A percentile compares a stretch with the other conserved stretches of the same genome.
Conservation (phyloP, 2,113 vertebrate species). For the Elgaria multicarinata region DNA sequence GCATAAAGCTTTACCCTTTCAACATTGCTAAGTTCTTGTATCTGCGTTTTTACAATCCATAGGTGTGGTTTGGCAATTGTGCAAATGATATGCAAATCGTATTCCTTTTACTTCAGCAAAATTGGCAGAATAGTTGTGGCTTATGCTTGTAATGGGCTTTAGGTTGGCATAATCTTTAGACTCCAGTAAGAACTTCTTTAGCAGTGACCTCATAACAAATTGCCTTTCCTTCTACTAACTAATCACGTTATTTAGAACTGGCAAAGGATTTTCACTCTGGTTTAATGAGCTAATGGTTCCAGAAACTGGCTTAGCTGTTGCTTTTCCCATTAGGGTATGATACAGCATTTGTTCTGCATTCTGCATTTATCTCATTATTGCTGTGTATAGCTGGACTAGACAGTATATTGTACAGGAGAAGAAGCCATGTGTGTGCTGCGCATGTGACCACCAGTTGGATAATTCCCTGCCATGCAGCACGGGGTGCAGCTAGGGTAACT, state of each 20-base stretch:
- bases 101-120: neutral
- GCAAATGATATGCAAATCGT: neutral
- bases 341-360: neutral
- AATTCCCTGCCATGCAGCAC: no score
- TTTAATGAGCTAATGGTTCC: neutral
- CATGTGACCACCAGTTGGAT: no score
- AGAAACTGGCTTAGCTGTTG: neutral
- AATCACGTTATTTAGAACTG: neutral
- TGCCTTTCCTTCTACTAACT: neutral
- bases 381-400: neutral
- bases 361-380: neutral
- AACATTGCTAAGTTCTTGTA: neutral
- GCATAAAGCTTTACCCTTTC: accelerated
- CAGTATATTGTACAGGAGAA: neutral
- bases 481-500: no score
- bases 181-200: neutral
- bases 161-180: neutral
- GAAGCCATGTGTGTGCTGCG: no score
- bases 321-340: neutral
- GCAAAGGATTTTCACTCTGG: neutral
- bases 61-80: neutral
- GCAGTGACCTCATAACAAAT: neutral
- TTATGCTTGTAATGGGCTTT: neutral
- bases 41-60: neutral
- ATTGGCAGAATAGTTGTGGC: neutral